phyloP scores from a whole-genome alignment of 1,140 invertebrate species.

The Orchestia grillus region DNA sequence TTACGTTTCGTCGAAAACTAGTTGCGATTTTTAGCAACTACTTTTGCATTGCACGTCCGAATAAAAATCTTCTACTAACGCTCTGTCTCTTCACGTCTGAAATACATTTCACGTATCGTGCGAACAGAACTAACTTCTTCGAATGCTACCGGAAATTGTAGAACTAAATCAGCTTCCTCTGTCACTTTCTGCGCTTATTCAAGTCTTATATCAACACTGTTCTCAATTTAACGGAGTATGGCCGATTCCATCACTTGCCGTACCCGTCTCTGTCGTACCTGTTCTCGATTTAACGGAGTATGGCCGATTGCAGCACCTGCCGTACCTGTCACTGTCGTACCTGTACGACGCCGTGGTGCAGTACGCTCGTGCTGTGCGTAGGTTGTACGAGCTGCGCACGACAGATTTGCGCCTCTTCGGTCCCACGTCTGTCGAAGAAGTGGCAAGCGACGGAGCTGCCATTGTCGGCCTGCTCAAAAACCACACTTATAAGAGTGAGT shows the following conservation, averaged over 20 bases:
- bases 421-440: slow-evolving; percentile 1
- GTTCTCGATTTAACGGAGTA: background rate
- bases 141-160: background rate
- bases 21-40: background rate
- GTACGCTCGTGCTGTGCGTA: slow-evolving; percentile 27
- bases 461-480: slow-evolving; percentile 35
- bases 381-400: slow-evolving; percentile 29
- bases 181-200: too few relatives aligned
- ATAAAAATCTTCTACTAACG: background rate
- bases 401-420: background rate
- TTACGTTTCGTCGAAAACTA: background rate
- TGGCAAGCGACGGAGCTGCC: slow-evolving; percentile 50
- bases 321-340: slow-evolving; percentile 54
- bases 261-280: background rate
- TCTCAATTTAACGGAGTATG: too few relatives aligned
- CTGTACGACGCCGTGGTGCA: slow-evolving; percentile 58
- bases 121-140: background rate
- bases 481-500: slow-evolving; percentile 54
- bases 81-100: background rate
- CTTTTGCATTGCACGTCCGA: background rate
- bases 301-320: slow-evolving; percentile 54
- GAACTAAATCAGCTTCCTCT: too few relatives aligned
- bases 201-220: too few relatives aligned
- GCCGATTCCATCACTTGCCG: too few relatives aligned
- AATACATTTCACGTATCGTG: background rate